phyloP scores from a whole-genome alignment of 2,113 vertebrate genomes.

The Opisthocomus hoazin region DNA sequence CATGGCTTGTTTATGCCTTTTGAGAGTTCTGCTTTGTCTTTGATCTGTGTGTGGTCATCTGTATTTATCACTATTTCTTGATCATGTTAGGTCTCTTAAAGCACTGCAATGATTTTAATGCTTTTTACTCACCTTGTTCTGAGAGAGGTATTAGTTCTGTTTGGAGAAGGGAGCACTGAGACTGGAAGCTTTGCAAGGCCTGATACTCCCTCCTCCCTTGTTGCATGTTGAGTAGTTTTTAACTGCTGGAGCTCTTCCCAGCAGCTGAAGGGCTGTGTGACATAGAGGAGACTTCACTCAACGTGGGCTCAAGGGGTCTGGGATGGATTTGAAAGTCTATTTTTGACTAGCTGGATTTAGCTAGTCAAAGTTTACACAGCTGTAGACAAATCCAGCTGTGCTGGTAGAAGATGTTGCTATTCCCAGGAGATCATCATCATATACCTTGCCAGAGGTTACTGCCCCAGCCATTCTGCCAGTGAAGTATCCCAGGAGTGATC shows the following conservation, averaged over 20 bases:
- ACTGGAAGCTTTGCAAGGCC: not conserved
- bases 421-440: not conserved
- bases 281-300: not conserved
- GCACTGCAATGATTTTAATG: not conserved
- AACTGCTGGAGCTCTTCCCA: constrained; percentile 7
- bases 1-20: not conserved
- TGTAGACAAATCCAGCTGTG: constrained; percentile 21
- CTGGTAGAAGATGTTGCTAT: not conserved
- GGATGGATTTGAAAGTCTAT: constrained; percentile 14
- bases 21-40: not conserved
- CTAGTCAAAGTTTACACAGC: constrained; percentile 37
- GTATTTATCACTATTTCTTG: not conserved
- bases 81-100: not conserved
- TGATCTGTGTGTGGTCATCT: not conserved
- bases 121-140: not conserved
- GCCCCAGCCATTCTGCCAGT: not conserved
- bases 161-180: not conserved
- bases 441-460: not conserved
- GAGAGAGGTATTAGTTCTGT: not conserved
- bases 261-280: not conserved
- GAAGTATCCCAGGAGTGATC: not conserved
- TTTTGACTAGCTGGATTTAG: constrained; percentile 39
- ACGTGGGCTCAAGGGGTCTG: constrained; percentile 1
- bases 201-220: not conserved
- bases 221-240: not conserved